These are phyloP conservation scores for Abramis brama DNA, from an alignment of 2,113 vertebrate genomes.

Conservation along the genomic window DNA sequence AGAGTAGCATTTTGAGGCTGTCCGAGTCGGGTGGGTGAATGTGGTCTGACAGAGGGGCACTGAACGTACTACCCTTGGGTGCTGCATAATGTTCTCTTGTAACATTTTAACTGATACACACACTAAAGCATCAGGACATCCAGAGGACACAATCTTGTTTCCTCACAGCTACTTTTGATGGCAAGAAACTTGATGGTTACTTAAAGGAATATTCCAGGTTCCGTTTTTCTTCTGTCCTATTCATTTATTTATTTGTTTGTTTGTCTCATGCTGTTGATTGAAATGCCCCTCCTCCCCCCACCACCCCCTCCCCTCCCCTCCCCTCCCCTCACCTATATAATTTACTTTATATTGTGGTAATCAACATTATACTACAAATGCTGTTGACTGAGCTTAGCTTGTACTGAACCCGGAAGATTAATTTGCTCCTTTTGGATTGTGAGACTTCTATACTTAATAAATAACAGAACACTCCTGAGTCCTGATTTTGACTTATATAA, in stretches of 20 bases:
- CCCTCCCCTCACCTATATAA: not conserved
- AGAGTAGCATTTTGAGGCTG: conserved; percentile 11
- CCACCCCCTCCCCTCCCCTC: too few species aligned
- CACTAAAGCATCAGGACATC: not conserved
- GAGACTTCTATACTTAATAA: not conserved
- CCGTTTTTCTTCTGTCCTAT: not conserved
- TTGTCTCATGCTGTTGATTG: not conserved
- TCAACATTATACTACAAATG: not conserved
- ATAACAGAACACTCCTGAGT: not conserved
- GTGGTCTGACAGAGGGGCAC: conserved; percentile 26
- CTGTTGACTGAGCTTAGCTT: not conserved
- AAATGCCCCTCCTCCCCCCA: not conserved
- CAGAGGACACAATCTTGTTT: not conserved
- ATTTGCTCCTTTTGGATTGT: not conserved
- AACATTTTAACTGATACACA: conserved; percentile 25
- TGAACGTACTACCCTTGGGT: conserved; percentile 1
- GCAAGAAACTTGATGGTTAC: not conserved
- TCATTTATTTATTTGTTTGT: not conserved
- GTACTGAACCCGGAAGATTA: not conserved
- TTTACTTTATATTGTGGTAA: not conserved
- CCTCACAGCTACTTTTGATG: not conserved
- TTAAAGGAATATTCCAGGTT: not conserved
- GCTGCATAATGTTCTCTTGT: conserved; percentile 9
- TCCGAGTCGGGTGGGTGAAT: conserved; percentile 24
- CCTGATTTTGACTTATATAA: not conserved